Evolutionary conservation across 2,888 invertebrate species (phyloP).

Genomic region (Caenorhabditis angaria): DNA sequence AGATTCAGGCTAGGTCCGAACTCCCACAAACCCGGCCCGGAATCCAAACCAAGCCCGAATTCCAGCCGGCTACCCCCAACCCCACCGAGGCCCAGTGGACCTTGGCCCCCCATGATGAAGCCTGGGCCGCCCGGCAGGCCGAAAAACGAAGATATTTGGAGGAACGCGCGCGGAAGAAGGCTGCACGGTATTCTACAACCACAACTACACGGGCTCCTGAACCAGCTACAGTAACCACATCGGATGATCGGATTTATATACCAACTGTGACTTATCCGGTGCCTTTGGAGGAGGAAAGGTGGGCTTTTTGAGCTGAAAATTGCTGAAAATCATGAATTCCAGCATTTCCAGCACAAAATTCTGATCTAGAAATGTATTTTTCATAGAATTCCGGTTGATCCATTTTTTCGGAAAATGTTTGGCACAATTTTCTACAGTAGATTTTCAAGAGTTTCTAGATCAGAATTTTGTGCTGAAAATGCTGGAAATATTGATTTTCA

Average conservation of each 20-base stretch:
- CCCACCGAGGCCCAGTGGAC: slow-evolving; percentile 2
- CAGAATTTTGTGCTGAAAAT: no score
- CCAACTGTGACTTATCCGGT: slow-evolving; percentile 4
- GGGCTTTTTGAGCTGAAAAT: not conserved
- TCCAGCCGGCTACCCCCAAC: not conserved
- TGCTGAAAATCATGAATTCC: no score
- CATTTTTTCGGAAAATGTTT: no score
- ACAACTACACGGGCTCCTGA: slow-evolving; percentile 9
- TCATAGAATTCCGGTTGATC: no score
- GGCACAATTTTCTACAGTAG: no score
- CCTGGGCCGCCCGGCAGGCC: not conserved
- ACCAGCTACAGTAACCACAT: slow-evolving; percentile 1
- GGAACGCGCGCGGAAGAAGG: slow-evolving; percentile 1
- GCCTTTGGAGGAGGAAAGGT: not conserved
- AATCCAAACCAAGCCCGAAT: not conserved
- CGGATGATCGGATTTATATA: slow-evolving; percentile 1
- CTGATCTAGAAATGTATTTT: no score
- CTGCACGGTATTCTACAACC: not conserved
- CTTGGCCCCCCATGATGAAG: not conserved
- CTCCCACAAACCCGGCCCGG: no score
- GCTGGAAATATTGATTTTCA: no score
- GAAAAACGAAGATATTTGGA: slow-evolving; percentile 11
- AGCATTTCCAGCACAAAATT: no score
- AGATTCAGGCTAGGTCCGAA: not conserved
- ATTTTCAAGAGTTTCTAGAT: no score